phyloP scores from a whole-genome alignment of 1,140 invertebrate species.

The Bombus ignitus region DNA sequence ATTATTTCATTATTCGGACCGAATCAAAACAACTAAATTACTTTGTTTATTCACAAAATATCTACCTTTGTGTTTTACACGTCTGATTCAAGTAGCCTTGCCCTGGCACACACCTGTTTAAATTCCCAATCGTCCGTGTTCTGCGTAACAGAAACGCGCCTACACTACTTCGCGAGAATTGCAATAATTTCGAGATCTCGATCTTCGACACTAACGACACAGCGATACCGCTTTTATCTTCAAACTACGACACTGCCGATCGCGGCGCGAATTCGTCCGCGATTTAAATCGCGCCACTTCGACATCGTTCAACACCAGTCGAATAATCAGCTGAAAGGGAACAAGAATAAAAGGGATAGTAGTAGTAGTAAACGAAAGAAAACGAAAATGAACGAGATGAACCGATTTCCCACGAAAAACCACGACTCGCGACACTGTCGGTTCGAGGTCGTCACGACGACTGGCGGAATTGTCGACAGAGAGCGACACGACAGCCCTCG shows the following conservation, averaged over 20 bases:
- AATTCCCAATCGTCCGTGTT: constrained; percentile 44
- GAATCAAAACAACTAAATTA: not conserved
- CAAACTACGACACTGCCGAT: constrained; percentile 36
- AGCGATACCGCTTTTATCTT: constrained; percentile 12
- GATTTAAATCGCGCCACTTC: constrained; percentile 43
- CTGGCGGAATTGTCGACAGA: constrained; percentile 64
- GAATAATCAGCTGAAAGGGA: not conserved
- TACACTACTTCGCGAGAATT: constrained; percentile 38
- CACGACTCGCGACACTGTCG: constrained; percentile 59
- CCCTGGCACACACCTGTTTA: constrained; percentile 57
- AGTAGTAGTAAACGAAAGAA: not conserved
- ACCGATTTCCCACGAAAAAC: constrained; percentile 11
- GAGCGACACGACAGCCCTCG: constrained; percentile 76
- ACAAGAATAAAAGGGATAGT: not conserved
- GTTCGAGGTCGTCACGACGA: constrained; percentile 74
- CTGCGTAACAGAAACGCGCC: constrained; percentile 28
- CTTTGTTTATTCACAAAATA: not conserved
- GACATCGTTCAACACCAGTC: constrained; percentile 32
- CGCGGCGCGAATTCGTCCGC: constrained; percentile 55
- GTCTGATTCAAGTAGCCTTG: not conserved
- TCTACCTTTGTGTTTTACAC: constrained; percentile 23
- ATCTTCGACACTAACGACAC: constrained; percentile 25
- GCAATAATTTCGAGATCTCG: constrained; percentile 18
- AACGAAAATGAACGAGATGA: not conserved
- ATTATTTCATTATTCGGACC: not conserved